Percentiles rank a stretch among this genome's conserved stretches.
Evolutionary conservation across 92 coral and sea anemone genomes (phyloP).

Genomic region (Epizoanthus ramosus): DNA sequence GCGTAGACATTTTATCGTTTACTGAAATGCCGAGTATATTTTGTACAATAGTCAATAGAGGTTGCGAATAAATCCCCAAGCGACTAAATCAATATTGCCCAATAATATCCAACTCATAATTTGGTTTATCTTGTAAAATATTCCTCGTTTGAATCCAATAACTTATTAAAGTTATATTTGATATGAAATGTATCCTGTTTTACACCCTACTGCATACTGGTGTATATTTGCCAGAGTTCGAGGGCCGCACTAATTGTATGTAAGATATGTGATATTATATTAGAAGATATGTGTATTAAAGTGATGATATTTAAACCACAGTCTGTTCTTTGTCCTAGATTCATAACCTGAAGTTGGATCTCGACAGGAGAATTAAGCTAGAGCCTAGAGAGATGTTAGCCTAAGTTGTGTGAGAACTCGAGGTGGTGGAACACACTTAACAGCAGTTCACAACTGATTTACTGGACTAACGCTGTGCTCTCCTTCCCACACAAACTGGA

Average conservation of each 20-base stretch:
- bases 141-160: background rate
- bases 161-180: background rate
- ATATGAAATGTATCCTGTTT: background rate
- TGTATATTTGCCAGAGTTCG: background rate
- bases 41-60: too few relatives aligned
- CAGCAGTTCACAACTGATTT: conserved; percentile 25
- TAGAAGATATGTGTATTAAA: conserved; percentile 24
- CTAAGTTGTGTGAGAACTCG: conserved; percentile 31
- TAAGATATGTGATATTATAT: background rate
- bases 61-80: too few relatives aligned
- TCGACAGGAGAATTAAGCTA: conserved; percentile 48
- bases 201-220: background rate
- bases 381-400: conserved; percentile 51
- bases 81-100: too few relatives aligned
- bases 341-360: conserved; percentile 47
- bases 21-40: too few relatives aligned
- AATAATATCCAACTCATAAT: background rate
- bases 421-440: conserved; percentile 13
- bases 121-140: conserved; percentile 16
- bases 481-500: conserved; percentile 12
- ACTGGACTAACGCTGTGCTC: conserved; percentile 27
- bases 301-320: conserved; percentile 34
- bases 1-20: too few relatives aligned
- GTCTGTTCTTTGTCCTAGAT: conserved; percentile 45
- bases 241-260: background rate